These are phyloP conservation scores for Cygnus olor DNA, from an alignment of 2,797 vertebrate genomes.

Conservation along the genomic window DNA sequence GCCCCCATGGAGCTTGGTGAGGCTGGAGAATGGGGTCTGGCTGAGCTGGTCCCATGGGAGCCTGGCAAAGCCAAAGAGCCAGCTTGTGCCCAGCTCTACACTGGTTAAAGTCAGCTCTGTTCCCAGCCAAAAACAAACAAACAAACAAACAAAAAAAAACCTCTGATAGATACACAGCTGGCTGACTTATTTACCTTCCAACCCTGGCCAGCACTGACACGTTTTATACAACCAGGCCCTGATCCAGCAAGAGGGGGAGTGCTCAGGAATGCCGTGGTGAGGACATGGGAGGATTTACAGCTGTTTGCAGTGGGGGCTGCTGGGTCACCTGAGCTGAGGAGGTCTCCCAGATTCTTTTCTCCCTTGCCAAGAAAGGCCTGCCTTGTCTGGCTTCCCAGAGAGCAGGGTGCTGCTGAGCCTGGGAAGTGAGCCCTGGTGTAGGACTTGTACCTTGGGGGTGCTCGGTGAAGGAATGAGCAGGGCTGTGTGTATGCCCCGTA, in stretches of 20 bases:
- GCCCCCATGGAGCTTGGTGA: not conserved
- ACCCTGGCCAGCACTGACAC: not conserved
- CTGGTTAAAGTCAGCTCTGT: not conserved
- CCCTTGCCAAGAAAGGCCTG: conserved; percentile 12
- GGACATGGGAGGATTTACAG: conserved; percentile 23
- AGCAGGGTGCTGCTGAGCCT: not conserved
- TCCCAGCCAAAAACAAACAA: not conserved
- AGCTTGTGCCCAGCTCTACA: not conserved
- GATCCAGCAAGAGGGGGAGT: not conserved
- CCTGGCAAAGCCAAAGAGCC: not conserved
- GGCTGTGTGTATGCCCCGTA: not conserved
- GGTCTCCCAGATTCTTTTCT: conserved; percentile 12
- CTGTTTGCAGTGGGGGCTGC: not conserved
- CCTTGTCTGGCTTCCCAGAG: not conserved
- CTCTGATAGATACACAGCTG: not conserved
- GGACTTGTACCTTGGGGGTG: accelerated
- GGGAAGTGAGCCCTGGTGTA: not conserved
- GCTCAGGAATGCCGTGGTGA: not conserved
- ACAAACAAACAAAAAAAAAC: conserved; percentile 31
- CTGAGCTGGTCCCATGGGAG: not conserved
- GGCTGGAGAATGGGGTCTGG: not conserved
- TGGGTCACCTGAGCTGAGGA: conserved; percentile 11
- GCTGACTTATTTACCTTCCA: not conserved
- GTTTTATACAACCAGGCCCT: not conserved
- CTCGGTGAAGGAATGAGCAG: accelerated